These are phyloP conservation scores for Drosophila ustulata DNA, from an alignment of 2,888 invertebrate species.

Conservation along the genomic window DNA sequence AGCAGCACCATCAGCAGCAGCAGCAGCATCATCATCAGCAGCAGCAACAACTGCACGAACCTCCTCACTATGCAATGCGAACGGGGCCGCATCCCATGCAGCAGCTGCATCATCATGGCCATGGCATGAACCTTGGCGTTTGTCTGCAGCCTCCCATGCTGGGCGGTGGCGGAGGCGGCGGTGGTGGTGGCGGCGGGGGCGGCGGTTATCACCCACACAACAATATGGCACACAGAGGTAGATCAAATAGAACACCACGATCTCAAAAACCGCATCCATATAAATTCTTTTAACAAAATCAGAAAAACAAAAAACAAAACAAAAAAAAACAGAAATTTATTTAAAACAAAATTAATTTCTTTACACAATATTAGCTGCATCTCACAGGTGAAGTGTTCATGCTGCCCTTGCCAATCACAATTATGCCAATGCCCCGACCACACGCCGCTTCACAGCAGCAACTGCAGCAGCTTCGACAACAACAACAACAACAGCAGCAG, in stretches of 20 bases:
- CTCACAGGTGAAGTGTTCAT: constrained; percentile 77
- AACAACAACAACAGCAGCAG: constrained; percentile 9
- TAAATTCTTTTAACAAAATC: constrained; percentile 53
- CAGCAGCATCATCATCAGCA: constrained; percentile 45
- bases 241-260: constrained; percentile 84
- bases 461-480: constrained; percentile 18
- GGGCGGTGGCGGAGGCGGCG: constrained; percentile 45
- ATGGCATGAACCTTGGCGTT: constrained; percentile 24
- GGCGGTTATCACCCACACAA: constrained; percentile 78
- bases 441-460: constrained; percentile 22
- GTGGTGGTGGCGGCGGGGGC: constrained; percentile 38
- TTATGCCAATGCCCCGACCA: constrained; percentile 58
- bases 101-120: constrained; percentile 63
- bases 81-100: constrained; percentile 69
- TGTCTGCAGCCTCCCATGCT: constrained; percentile 56
- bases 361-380: constrained; percentile 79
- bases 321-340: constrained; percentile 80
- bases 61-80: constrained; percentile 67
- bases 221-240: constrained; percentile 85
- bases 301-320: constrained; percentile 66
- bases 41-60: constrained; percentile 65
- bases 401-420: constrained; percentile 72
- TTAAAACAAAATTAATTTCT: constrained; percentile 80
- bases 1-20: constrained; percentile 38
- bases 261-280: constrained; percentile 85